phyloP scores from a whole-genome alignment of 2,113 vertebrate species.

The Halichoerus grypus region DNA sequence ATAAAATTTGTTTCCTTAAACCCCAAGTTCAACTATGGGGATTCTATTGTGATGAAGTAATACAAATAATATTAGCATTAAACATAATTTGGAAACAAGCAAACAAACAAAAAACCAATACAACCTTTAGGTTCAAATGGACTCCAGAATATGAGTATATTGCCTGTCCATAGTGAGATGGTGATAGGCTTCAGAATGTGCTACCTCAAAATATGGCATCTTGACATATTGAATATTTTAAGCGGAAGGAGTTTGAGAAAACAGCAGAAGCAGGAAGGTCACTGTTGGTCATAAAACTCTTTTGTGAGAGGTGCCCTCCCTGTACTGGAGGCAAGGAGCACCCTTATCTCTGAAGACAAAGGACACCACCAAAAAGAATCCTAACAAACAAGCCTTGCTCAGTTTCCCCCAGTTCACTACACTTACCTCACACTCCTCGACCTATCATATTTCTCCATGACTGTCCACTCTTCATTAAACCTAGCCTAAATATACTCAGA shows the following conservation, averaged over 20 bases:
- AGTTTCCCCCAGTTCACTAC: neutral
- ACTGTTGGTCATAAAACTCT: neutral
- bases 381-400: neutral
- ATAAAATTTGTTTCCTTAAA: slow-evolving; percentile 26
- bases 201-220: neutral
- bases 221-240: neutral
- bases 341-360: neutral
- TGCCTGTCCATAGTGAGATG: neutral
- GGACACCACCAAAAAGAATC: neutral
- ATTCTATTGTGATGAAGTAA: neutral
- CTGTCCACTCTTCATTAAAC: neutral
- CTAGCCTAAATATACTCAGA: neutral
- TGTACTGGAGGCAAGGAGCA: neutral
- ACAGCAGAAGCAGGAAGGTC: neutral
- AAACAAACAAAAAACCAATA: neutral
- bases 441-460: neutral
- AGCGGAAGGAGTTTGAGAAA: neutral
- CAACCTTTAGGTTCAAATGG: neutral
- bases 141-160: neutral
- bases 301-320: neutral
- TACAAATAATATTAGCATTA: neutral
- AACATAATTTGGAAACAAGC: slow-evolving; percentile 6
- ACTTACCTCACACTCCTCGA: neutral
- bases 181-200: neutral
- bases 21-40: neutral